A percentile compares a stretch with the other conserved stretches of the same genome.
phyloP scores from a whole-genome alignment of 2,113 vertebrate species.

The Calidris pugnax region DNA sequence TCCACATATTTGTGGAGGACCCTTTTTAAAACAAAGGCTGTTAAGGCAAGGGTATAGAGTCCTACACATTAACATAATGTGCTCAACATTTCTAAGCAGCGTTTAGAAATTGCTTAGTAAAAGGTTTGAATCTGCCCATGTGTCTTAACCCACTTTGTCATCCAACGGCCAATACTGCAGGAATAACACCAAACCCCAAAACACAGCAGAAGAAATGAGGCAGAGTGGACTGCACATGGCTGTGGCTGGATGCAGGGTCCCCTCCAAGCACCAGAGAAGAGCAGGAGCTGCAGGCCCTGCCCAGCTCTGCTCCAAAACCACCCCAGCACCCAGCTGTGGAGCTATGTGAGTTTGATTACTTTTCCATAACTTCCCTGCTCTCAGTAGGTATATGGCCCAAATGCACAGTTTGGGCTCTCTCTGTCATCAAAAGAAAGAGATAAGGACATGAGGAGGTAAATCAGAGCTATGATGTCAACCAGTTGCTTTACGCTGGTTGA shows the following conservation, averaged over 20 bases:
- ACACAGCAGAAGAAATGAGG: fast-evolving
- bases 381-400: not conserved
- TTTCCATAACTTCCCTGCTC: not conserved
- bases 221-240: fast-evolving
- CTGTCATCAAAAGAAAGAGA: not conserved
- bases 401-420: not conserved
- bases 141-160: not conserved
- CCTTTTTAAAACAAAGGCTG: not conserved
- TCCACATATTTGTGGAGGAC: not conserved
- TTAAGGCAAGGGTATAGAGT: not conserved
- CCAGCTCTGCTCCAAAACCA: not conserved
- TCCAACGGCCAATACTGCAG: not conserved
- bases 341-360: fast-evolving
- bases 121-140: not conserved
- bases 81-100: not conserved
- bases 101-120: not conserved
- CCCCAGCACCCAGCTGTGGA: not conserved
- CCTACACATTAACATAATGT: fast-evolving
- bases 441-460: fast-evolving
- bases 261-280: not conserved
- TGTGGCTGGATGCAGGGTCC: not conserved
- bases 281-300: not conserved
- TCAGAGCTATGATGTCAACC: not conserved
- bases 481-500: not conserved
- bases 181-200: not conserved